Evolutionary conservation across 1,140 invertebrate species (phyloP), one percentile per base, ranked within the genome.

Genomic region (Aphelenchoides besseyi): DNA sequence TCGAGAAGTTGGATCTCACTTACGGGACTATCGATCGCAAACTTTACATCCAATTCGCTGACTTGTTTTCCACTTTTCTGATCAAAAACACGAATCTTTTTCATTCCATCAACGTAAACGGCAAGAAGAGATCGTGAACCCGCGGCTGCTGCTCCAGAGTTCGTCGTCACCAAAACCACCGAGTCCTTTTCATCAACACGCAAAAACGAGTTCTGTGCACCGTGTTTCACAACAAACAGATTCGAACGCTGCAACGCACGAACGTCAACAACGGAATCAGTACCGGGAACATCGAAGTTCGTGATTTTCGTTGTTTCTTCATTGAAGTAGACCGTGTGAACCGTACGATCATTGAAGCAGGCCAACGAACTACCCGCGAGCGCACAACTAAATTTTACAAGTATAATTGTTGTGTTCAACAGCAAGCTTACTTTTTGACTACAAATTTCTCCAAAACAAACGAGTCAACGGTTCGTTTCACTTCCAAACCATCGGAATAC

Each of bases 71-170:
- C 18, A 8, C 5, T 59, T 8, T 18, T 18, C 18, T 59, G 55
- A 23, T 59, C 55, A 33, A 59, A 59, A 28, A 59, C 55, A 8
- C 18, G 5, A 12, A 66, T 18, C 32, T 66, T 66, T 33, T 66
- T 66, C 23, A 36, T 18, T 12, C 16, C 1, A 23, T 66, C 63
- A 3, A n/a, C 16, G 63, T 41, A 66, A 32, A 66, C 63, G 30
- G 63, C 63, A 53, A 32, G 23, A 23, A 66, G 5, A 28, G 5
- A 8, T 12, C 41, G 41, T 23, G 41, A 48, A 23, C 41, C 41
- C 12, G 41, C 41, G 41, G 41, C 41, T 23, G 41, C 41, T 23
- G 23, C 41, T 48, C 41, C 41, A 23, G 23, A 48, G 41, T 48
- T 48, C 41, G 41, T 48, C 41, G 41, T 48, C 12, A 48, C 23